Evolutionary conservation across 2,797 vertebrate genomes (phyloP).

Genomic region (Sibirionetta formosa): DNA sequence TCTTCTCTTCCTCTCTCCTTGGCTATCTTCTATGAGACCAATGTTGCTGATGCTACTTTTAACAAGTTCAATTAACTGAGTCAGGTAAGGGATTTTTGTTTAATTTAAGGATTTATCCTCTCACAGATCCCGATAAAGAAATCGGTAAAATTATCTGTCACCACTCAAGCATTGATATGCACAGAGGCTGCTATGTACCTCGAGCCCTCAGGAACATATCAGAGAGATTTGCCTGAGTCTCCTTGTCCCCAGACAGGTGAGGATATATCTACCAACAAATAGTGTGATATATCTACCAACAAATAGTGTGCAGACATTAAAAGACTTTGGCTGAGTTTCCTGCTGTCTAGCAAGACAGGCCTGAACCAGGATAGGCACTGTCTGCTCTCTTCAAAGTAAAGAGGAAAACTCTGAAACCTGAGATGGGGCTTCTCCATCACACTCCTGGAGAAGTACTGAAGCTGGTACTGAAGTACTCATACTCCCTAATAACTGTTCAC

Average conservation of each 20-base stretch:
- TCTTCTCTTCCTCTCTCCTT: not conserved
- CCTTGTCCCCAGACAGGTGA: not conserved
- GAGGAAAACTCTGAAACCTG: not conserved
- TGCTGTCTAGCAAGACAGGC: not conserved
- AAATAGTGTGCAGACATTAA: too few species aligned
- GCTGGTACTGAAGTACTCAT: not conserved
- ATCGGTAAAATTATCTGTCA: not conserved
- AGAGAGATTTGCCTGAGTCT: not conserved
- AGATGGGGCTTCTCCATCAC: not conserved
- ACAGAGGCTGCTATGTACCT: not conserved
- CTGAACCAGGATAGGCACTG: accelerated
- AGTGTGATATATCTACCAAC: not conserved
- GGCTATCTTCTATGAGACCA: not conserved
- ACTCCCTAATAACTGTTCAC: not conserved
- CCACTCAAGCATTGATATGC: not conserved
- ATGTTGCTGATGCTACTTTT: not conserved
- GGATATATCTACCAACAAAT: not conserved
- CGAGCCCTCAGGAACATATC: not conserved
- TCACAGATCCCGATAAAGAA: not conserved
- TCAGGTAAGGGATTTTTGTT: not conserved
- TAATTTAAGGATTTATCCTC: not conserved
- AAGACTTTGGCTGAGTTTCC: not conserved
- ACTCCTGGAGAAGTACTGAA: not conserved
- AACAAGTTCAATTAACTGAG: not conserved
- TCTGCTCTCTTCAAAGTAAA: not conserved